phyloP scores from a whole-genome alignment of 2,888 invertebrate genomes.

The Melipona beecheii region DNA sequence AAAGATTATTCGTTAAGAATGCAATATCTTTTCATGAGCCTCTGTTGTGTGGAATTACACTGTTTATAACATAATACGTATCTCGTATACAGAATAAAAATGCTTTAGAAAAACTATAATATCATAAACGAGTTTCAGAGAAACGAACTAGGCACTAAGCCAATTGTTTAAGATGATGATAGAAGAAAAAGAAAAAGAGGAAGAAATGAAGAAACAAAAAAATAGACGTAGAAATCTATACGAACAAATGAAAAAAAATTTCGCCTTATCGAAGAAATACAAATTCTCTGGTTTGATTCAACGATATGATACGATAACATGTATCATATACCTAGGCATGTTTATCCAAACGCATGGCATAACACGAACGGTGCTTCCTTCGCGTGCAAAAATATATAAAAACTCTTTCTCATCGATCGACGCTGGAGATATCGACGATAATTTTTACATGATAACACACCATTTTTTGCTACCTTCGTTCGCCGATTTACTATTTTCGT shows the following conservation, averaged over 20 bases:
- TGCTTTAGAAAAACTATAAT: neutral
- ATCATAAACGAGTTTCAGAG: neutral
- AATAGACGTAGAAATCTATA: neutral
- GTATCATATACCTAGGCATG: neutral
- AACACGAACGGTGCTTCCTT: conserved; percentile 6
- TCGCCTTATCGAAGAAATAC: neutral
- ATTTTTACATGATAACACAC: conserved; percentile 81
- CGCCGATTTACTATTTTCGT: conserved; percentile 51
- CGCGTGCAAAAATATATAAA: conserved; percentile 26
- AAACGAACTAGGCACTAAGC: neutral
- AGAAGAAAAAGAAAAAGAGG: neutral
- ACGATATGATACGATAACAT: conserved; percentile 2
- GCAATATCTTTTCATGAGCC: conserved; percentile 20
- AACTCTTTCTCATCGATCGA: conserved; percentile 19
- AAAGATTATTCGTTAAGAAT: conserved; percentile 20
- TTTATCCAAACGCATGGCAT: conserved; percentile 3
- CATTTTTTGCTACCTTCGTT: conserved; percentile 72
- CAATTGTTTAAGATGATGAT: neutral
- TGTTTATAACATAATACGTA: conserved; percentile 6
- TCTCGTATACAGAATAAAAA: conserved; percentile 13
- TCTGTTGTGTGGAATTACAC: conserved; percentile 30
- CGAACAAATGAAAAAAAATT: neutral
- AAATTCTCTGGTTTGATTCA: neutral
- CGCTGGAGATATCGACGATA: conserved; percentile 1
- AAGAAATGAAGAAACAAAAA: neutral